A percentile compares a stretch with the other conserved stretches of the same genome.
These are phyloP conservation scores for Meteorus sp. DNA, from an alignment of 1,140 invertebrate species.

Conservation along the genomic window DNA sequence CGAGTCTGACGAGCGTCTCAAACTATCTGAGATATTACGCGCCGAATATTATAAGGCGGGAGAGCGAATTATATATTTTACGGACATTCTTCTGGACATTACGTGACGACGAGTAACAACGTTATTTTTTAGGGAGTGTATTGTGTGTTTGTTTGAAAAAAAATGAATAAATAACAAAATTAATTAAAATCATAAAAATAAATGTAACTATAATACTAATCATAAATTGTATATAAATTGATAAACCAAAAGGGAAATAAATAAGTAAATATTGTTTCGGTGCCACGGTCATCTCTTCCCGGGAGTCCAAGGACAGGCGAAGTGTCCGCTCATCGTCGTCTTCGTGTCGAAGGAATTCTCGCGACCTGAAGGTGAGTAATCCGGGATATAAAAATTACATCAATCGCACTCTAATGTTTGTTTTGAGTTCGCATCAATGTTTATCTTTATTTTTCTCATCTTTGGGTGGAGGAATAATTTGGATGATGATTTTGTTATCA, in stretches of 20 bases:
- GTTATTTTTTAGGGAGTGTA: constrained; percentile 1
- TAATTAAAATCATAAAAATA: constrained; percentile 7
- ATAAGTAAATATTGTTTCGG: too few relatives aligned
- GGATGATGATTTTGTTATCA: too few relatives aligned
- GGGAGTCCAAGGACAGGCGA: constrained; percentile 1
- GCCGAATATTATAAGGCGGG: neutral
- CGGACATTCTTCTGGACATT: too few relatives aligned
- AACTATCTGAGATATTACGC: constrained; percentile 32
- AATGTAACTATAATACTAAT: neutral
- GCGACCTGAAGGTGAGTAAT: constrained; percentile 33
- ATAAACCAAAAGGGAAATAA: too few relatives aligned
- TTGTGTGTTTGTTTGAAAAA: constrained; percentile 15
- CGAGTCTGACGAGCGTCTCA: constrained; percentile 30
- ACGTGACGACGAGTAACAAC: too few relatives aligned
- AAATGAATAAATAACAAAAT: constrained; percentile 5
- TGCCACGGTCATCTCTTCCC: too few relatives aligned
- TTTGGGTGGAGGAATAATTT: too few relatives aligned
- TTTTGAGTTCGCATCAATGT: too few relatives aligned
- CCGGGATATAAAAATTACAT: constrained; percentile 4
- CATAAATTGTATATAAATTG: too few relatives aligned
- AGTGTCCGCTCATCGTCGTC: constrained; percentile 30
- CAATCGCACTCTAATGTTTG: neutral
- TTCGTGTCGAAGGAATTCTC: constrained; percentile 29
- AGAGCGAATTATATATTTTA: too few relatives aligned
- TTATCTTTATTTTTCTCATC: too few relatives aligned